phyloP scores from a whole-genome alignment of 2,797 vertebrate species.

The Oreochromis grahami region DNA sequence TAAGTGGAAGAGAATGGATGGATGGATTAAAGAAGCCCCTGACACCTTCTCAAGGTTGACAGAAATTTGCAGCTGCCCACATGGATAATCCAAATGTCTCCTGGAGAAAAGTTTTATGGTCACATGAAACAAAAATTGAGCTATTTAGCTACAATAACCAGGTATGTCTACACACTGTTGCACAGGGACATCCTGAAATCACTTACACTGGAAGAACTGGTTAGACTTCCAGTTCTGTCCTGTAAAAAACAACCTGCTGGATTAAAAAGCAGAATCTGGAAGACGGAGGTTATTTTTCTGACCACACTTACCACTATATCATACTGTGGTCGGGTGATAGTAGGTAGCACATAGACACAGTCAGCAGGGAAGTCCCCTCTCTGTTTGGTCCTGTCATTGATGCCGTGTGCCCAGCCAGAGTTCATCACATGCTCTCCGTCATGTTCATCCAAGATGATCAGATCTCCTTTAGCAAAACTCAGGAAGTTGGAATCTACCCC shows the following conservation, averaged over 20 bases:
- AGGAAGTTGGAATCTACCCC: slow-evolving; percentile 88
- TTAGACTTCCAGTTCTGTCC: neutral
- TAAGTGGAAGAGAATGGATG: neutral
- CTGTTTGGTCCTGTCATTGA: slow-evolving; percentile 90
- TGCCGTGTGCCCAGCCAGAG: slow-evolving; percentile 90
- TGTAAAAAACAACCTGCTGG: neutral
- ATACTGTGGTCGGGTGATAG: slow-evolving; percentile 82
- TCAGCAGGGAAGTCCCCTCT: slow-evolving; percentile 94
- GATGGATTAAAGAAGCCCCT: neutral
- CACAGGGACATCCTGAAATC: neutral
- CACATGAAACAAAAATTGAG: too few relatives aligned
- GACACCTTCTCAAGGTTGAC: neutral
- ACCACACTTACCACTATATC: slow-evolving; percentile 85
- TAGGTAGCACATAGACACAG: slow-evolving; percentile 91
- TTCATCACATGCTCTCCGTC: slow-evolving; percentile 88
- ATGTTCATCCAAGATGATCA: slow-evolving; percentile 91
- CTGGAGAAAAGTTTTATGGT: too few relatives aligned
- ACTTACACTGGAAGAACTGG: neutral
- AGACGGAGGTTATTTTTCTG: neutral
- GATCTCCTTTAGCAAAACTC: slow-evolving; percentile 90
- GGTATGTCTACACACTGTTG: neutral
- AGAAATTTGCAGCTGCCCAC: neutral
- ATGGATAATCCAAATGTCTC: neutral
- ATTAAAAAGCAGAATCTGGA: neutral
- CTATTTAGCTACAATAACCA: neutral